phyloP scores from a whole-genome alignment of 2,797 vertebrate species.

The Poeciliopsis turneri region DNA sequence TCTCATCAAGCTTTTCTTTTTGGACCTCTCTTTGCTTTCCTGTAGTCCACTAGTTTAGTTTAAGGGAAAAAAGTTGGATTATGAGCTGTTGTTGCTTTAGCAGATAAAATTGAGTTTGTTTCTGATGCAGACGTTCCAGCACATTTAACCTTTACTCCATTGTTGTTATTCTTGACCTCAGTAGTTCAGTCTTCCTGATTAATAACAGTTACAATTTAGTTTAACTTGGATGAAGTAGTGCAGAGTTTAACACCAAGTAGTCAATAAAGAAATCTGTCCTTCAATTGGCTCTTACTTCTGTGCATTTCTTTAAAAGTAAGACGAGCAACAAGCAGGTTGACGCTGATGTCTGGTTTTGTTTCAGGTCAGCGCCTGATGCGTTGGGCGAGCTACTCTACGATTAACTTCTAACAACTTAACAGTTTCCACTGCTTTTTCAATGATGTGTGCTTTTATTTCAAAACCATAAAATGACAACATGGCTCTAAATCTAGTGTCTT shows the following conservation, averaged over 20 bases:
- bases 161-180: background rate
- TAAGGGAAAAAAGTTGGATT: constrained; percentile 10
- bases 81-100: constrained; percentile 24
- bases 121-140: background rate
- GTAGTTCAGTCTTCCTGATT: background rate
- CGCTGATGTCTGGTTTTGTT: background rate
- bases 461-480: background rate
- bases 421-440: background rate
- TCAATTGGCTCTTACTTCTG: background rate
- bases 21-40: constrained; percentile 20
- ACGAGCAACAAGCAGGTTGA: background rate
- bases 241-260: background rate
- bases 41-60: constrained; percentile 40
- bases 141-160: background rate
- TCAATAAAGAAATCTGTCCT: constrained; percentile 11
- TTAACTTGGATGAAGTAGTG: background rate
- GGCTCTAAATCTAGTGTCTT: background rate
- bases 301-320: background rate
- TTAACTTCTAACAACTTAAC: background rate
- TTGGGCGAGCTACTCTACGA: background rate
- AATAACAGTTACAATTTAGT: background rate
- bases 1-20: constrained; percentile 37
- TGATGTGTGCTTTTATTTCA: background rate
- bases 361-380: background rate
- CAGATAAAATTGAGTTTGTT: constrained; percentile 15